Percentiles rank a stretch among this genome's conserved stretches.
These are phyloP conservation scores for Zootoca vivipara DNA, from an alignment of 2,113 vertebrate species.

Conservation along the genomic window DNA sequence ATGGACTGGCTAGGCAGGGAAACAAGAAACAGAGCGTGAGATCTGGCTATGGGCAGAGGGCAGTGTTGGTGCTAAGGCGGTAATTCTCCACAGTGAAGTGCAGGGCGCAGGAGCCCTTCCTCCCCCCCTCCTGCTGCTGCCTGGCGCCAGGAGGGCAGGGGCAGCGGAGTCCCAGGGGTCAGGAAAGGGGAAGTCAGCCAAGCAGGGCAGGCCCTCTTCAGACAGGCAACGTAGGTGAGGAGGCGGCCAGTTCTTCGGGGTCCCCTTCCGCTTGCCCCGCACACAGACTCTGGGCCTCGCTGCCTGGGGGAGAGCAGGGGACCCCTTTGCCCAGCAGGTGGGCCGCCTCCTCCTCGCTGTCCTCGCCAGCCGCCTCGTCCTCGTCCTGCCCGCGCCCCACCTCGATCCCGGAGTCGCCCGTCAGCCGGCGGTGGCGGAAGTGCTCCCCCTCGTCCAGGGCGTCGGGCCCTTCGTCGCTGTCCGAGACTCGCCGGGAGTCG, in stretches of 20 bases:
- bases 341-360: conserved; percentile 31
- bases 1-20: neutral
- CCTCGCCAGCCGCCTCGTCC: conserved; percentile 27
- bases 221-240: conserved; percentile 21
- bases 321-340: conserved; percentile 46
- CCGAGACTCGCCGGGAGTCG: conserved; percentile 42
- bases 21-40: neutral
- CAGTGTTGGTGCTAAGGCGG: conserved; percentile 19
- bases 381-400: conserved; percentile 73
- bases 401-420: conserved; percentile 94
- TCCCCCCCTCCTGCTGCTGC: neutral
- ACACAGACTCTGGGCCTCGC: neutral
- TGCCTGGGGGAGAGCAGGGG: neutral
- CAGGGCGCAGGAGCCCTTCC: neutral
- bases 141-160: neutral
- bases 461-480: conserved; percentile 65
- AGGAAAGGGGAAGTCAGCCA: neutral
- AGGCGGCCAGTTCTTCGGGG: rapidly evolving
- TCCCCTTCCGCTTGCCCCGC: neutral
- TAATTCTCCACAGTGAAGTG: conserved; percentile 8
- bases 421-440: conserved; percentile 86
- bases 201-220: neutral
- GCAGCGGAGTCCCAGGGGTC: neutral
- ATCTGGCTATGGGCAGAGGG: neutral
- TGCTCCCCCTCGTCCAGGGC: conserved; percentile 72